These are phyloP conservation scores for Pterois miles DNA, from an alignment of 2,797 vertebrate genomes.

Conservation along the genomic window DNA sequence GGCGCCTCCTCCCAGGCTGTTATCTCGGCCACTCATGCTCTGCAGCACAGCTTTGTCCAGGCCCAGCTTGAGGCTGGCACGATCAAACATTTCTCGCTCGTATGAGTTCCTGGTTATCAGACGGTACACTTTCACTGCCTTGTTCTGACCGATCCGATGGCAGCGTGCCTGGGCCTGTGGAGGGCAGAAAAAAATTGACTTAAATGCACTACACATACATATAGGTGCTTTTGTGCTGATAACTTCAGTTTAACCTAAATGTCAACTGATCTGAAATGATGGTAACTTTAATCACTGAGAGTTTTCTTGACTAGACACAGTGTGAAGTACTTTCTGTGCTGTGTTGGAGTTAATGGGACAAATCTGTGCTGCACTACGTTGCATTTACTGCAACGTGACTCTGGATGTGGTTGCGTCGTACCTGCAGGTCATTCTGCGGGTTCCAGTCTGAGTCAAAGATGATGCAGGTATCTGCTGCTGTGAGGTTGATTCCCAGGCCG, in stretches of 20 bases:
- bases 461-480: slow-evolving; percentile 97
- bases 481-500: slow-evolving; percentile 96
- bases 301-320: neutral
- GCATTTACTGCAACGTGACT: neutral
- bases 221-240: neutral
- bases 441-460: slow-evolving; percentile 99
- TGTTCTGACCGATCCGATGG: slow-evolving; percentile 98
- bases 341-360: neutral
- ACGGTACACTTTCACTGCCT: slow-evolving; percentile 98
- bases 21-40: slow-evolving; percentile 98
- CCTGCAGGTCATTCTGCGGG: slow-evolving; percentile 98
- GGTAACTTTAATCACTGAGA: neutral
- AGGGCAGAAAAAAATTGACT: neutral
- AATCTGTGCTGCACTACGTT: neutral
- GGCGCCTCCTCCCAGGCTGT: slow-evolving; percentile 87
- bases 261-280: neutral
- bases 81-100: slow-evolving; percentile 98
- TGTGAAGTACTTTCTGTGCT: neutral
- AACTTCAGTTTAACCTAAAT: neutral
- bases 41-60: slow-evolving; percentile 98
- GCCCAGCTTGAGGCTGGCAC: slow-evolving; percentile 96
- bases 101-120: slow-evolving; percentile 98
- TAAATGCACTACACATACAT: neutral
- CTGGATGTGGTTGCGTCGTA: slow-evolving; percentile 53
- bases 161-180: slow-evolving; percentile 97